Conservation (phyloP, 2,113 vertebrate species). For the Neopipo cinnamomea region DNA sequence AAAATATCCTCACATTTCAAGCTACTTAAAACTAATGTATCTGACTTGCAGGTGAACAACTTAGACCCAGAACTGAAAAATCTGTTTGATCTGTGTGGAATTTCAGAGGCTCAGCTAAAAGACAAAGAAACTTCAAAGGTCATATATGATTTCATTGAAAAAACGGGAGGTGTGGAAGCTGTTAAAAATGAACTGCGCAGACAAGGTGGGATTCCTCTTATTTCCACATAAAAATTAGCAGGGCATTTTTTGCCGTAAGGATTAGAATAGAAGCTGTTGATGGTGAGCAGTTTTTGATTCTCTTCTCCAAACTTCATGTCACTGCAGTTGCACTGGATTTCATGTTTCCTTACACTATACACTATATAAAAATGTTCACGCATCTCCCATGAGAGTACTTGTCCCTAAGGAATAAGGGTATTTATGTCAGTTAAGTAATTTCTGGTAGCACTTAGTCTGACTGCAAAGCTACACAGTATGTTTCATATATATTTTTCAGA, state of each 20-base stretch:
- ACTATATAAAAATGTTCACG: background rate
- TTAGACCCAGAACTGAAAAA: slow-evolving; percentile 97
- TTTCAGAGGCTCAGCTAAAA: slow-evolving; percentile 97
- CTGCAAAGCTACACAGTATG: background rate
- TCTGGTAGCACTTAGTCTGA: background rate
- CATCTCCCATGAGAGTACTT: background rate
- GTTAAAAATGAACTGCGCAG: slow-evolving; percentile 96
- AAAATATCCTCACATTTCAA: background rate
- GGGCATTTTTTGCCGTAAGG: background rate
- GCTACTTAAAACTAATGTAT: background rate
- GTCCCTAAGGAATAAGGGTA: background rate
- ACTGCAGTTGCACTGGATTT: background rate
- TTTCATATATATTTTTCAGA: background rate
- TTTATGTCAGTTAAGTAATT: background rate
- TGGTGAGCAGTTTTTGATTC: background rate
- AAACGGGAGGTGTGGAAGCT: slow-evolving; percentile 97
- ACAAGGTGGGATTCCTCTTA: slow-evolving; percentile 83
- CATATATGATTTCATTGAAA: slow-evolving; percentile 99
- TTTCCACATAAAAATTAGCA: background rate
- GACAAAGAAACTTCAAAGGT: slow-evolving; percentile 98
- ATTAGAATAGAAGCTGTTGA: background rate
- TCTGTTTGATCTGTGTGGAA: slow-evolving; percentile 95
- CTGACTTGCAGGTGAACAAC: slow-evolving; percentile 88
- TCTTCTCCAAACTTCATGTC: background rate
- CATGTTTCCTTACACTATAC: background rate